Base-by-base conservation (phyloP, 2,888 invertebrate genomes). In the Andrena chrysosceles region DNA sequence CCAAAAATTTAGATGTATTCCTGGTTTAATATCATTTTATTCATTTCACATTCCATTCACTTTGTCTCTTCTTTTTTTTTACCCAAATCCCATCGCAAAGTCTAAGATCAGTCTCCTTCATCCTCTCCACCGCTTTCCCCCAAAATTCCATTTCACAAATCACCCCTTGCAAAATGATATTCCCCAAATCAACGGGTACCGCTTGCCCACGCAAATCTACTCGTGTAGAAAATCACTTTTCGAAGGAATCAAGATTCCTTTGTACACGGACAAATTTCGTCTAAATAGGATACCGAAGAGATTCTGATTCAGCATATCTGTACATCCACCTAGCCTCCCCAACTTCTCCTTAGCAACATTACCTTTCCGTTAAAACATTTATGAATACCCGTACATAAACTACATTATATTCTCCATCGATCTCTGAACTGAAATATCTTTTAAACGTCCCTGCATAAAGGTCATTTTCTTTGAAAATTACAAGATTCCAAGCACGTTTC, bases 131-230 rank as follows among this genome's bases (percentile, higher is more conserved):
- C 33, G 13, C n/a, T 31, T 54, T 49, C 13, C 20, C 8, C 35
- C 54, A 29, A 64, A 64, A 64, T 54, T 64, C 64, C 26, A 64
- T 64, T 64, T 13, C 20, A 13, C 54, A 64, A 54, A 64, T 72
- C 63, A 64, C 35, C n/a, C 7, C 5, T 13, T 35, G 72, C 35
- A 64, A 73, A 64, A 73, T 64, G 26, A 20, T 29, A 64, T 29
- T 73, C 29, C 56, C 5, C 16, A 8, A 56, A 64, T 64, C 54
- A 13, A 56, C 8, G 26, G n/a, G 13, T 35, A 4, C 73, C 29
- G 20, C 7, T 56, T 7, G 29, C 33, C 56, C 54, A 42, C 16
- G 73, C 35, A 42, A 29, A 56, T 16, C 23, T 33, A 49, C 16
- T 48, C 48, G 20, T 7, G 62, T 49, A 49, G 71, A 63, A 35